These are phyloP conservation scores for Hippocampus kuda DNA, from an alignment of 2,797 vertebrate genomes.

Conservation along the genomic window DNA sequence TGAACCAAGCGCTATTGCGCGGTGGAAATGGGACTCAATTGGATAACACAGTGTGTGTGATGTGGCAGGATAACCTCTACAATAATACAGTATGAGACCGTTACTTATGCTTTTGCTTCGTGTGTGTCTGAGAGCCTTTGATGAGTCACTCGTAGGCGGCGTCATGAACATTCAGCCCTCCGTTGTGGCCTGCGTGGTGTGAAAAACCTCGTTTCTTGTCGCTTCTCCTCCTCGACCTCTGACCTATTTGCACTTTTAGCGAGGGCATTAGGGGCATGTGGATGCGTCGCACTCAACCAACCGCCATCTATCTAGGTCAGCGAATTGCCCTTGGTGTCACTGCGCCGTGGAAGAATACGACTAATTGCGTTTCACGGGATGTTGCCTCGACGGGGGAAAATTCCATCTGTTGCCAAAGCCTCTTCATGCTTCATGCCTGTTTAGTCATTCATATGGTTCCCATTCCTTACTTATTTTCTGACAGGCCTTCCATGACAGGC, in stretches of 20 bases:
- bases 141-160: neutral
- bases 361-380: conserved; percentile 45
- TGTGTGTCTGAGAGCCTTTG: neutral
- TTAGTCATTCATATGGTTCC: conserved; percentile 34
- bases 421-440: conserved; percentile 53
- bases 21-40: too few species aligned
- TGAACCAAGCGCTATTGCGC: too few species aligned
- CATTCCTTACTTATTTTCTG: conserved; percentile 28
- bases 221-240: conserved; percentile 47
- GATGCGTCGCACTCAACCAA: conserved; percentile 36
- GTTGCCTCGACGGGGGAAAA: conserved; percentile 35
- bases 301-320: conserved; percentile 59
- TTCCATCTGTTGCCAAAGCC: conserved; percentile 56
- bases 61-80: neutral
- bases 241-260: conserved; percentile 50
- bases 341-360: conserved; percentile 15
- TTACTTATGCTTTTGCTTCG: neutral
- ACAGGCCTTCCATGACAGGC: conserved; percentile 27
- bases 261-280: conserved; percentile 48
- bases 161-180: conserved; percentile 43
- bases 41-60: neutral
- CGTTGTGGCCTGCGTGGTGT: conserved; percentile 39
- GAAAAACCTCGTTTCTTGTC: conserved; percentile 35
- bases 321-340: conserved; percentile 45
- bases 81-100: neutral